Base-by-base conservation (phyloP, 1,140 invertebrate genomes). In the Drosophila rhopaloa region DNA sequence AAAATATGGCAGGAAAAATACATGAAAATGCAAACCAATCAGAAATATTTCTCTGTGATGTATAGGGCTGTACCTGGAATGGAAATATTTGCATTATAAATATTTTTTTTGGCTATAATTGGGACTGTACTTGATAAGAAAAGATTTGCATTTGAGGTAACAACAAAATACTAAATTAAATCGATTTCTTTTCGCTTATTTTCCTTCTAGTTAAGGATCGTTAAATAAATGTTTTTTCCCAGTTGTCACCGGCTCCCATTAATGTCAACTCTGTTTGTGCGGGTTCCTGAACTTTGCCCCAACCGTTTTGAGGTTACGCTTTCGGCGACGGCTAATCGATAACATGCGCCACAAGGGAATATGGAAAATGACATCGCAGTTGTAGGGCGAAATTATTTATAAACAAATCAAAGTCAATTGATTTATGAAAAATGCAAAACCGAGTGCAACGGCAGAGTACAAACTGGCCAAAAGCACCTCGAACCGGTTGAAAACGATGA, bases 401-500 rank as follows among this genome's bases (percentile, higher is more conserved):
- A 81, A 82, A 76, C 75, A 88, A 86, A 82, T 82, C 58, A 79
- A 71, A 76, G 50, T 50, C 83, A 88, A 86, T 86, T 88, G 83
- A 51, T n/a, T 53, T 60, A 48, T 79, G 38, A 57, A 74, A 67
- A 56, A 74, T 79, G 57, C 62, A 71, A 48, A 47, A 55, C 11
- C n/a, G 38, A 55, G 1, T 48, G 40, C n/a, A 54, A 5, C 14
- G 19, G 13, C 16, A 54, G 47, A 60, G n/a, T 35, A 24, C 29
- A 46, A 74, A 67, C 79, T 71, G 66, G 83, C 63, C 62, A 54
- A 19, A 48, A 61, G 58, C 79, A 38, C 53, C 50, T 54, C 53
- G 50, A 79, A 86, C 82, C 76, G 50, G 82, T 79, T 72, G 37
- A 43, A 71, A 40, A 65, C 71, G 50, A 81, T 67, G 76, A 40